phyloP scores from a whole-genome alignment of 2,888 invertebrate species.

The Alentia gelatinosa region DNA sequence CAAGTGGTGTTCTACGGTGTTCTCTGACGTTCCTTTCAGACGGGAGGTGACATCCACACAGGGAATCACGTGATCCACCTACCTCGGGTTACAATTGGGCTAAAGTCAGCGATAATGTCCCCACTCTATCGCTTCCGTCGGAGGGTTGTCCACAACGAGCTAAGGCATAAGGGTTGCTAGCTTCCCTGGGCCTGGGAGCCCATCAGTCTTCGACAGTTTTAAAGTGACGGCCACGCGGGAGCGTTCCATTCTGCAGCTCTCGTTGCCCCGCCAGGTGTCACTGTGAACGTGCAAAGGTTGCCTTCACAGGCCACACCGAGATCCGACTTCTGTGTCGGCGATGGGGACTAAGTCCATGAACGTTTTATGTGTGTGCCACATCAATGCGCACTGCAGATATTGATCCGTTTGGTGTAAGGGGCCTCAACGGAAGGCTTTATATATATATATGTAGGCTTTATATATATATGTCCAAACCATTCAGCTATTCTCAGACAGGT shows the following conservation, averaged over 20 bases:
- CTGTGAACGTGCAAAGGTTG: neutral
- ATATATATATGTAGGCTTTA: no score
- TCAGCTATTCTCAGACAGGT: no score
- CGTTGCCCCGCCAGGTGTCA: neutral
- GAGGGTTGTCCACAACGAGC: slow-evolving; percentile 2
- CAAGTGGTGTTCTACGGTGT: slow-evolving; percentile 44
- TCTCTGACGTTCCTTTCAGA: slow-evolving; percentile 44
- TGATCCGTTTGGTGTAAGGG: no score
- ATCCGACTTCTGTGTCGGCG: neutral
- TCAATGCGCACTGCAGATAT: neutral
- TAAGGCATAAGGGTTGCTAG: neutral
- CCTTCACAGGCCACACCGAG: neutral
- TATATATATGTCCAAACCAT: no score
- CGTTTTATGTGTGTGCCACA: neutral
- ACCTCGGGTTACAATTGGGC: slow-evolving; percentile 24
- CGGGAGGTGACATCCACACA: slow-evolving; percentile 35
- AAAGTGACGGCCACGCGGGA: neutral
- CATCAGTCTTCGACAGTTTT: neutral
- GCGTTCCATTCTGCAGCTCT: neutral
- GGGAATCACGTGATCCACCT: slow-evolving; percentile 35
- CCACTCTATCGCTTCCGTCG: neutral
- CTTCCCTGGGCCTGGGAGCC: neutral
- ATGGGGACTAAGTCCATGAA: neutral
- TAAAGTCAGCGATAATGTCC: slow-evolving; percentile 21
- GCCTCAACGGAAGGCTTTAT: no score